Conservation (phyloP, 35 echinoderm and acorn worm genomes). For the Eucidaris tribuloides region DNA sequence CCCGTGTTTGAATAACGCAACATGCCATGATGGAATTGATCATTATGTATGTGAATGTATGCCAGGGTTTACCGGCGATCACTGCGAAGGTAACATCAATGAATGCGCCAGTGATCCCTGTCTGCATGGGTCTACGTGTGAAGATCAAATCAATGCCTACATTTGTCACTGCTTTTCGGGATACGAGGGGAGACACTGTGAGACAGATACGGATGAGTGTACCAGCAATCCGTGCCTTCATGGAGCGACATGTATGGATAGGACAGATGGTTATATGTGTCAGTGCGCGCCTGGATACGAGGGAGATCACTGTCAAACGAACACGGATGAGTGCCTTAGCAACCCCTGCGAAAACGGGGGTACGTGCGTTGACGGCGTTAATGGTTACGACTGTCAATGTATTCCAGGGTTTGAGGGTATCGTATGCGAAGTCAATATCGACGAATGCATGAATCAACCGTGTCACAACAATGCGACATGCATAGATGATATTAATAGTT, state of each 20-base stretch:
- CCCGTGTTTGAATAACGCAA: constrained; percentile 53
- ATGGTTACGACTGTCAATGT: constrained; percentile 48
- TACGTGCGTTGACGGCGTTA: constrained; percentile 38
- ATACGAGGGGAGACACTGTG: constrained; percentile 38
- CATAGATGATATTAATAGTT: constrained; percentile 33
- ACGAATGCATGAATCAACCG: constrained; percentile 56
- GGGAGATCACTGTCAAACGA: constrained; percentile 44
- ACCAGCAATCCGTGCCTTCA: constrained; percentile 46
- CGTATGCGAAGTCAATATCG: constrained; percentile 24
- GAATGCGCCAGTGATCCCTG: constrained; percentile 68
- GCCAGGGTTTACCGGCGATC: constrained; percentile 45
- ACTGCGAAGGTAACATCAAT: constrained; percentile 52
- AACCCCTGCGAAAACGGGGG: constrained; percentile 55
- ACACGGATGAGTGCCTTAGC: constrained; percentile 65
- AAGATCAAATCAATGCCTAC: constrained; percentile 22
- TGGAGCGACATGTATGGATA: constrained; percentile 15
- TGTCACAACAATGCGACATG: constrained; percentile 51
- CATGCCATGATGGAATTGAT: constrained; percentile 47
- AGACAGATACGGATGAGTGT: constrained; percentile 58
- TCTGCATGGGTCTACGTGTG: constrained; percentile 37
- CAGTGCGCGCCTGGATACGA: constrained; percentile 37
- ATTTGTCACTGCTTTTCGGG: constrained; percentile 29
- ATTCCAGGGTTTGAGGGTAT: constrained; percentile 39
- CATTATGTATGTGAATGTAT: constrained; percentile 47
- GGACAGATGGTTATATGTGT: constrained; percentile 5